Percentiles rank a stretch among this genome's conserved stretches.
Evolutionary conservation across 2,113 vertebrate species (phyloP).

Genomic region (Neolamprologus falcicula): DNA sequence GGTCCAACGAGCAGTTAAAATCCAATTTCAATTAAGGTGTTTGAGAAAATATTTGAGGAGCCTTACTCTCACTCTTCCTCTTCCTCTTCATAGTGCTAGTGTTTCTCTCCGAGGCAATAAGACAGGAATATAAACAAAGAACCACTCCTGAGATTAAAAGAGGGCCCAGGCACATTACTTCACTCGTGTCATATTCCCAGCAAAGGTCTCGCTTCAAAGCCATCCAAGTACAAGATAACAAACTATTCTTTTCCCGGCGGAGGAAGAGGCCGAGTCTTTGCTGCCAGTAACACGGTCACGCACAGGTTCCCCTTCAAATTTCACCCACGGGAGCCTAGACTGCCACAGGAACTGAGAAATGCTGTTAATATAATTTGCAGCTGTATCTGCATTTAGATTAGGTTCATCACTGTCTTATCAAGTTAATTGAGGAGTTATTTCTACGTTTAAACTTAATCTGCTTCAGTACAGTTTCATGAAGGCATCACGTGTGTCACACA

Average conservation of each 20-base stretch:
- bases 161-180: constrained; percentile 3
- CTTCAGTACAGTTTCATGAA: neutral
- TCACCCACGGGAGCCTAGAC: neutral
- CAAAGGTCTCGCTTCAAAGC: constrained; percentile 20
- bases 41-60: constrained; percentile 57
- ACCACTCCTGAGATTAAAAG: constrained; percentile 18
- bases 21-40: constrained; percentile 63
- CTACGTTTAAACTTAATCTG: neutral
- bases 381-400: neutral
- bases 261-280: neutral
- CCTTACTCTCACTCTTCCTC: neutral
- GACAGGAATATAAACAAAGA: constrained; percentile 27
- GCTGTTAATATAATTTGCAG: neutral
- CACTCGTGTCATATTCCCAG: constrained; percentile 13
- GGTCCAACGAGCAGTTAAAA: constrained; percentile 53
- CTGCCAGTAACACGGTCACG: neutral
- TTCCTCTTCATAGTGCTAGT: neutral
- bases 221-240: constrained; percentile 19
- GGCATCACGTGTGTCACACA: neutral
- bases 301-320: neutral
- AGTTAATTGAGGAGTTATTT: neutral
- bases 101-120: constrained; percentile 12
- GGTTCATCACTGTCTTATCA: neutral
- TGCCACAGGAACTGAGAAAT: neutral
- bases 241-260: neutral